phyloP scores from a whole-genome alignment of 2,888 invertebrate genomes.

The Cryptocephalus moraei region DNA sequence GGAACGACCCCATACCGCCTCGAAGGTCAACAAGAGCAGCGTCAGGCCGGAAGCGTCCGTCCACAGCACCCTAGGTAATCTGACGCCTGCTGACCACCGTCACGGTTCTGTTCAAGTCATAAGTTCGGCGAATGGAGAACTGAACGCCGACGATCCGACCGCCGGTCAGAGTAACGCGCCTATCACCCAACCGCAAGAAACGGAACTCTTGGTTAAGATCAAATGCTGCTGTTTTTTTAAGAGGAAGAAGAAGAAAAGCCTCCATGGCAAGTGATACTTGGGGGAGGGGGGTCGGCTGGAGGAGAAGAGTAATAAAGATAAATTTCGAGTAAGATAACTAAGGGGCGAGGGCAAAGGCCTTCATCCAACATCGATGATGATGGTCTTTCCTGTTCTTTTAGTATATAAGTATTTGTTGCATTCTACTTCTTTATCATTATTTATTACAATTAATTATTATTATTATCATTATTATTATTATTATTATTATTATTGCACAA shows the following conservation, averaged over 20 bases:
- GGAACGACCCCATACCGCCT: constrained; percentile 35
- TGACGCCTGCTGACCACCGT: constrained; percentile 90
- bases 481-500: too few relatives aligned
- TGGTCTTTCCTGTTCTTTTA: too few relatives aligned
- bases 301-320: not conserved
- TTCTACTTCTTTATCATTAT: too few relatives aligned
- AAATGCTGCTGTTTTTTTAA: constrained; percentile 98
- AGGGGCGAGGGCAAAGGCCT: too few relatives aligned
- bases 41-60: constrained; percentile 82
- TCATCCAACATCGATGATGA: too few relatives aligned
- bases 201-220: constrained; percentile 94
- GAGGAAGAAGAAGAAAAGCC: constrained; percentile 63
- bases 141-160: constrained; percentile 90
- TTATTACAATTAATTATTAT: too few relatives aligned
- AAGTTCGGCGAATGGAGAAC: constrained; percentile 93
- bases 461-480: too few relatives aligned
- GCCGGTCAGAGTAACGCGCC: constrained; percentile 97
- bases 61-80: constrained; percentile 70
- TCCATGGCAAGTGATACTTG: not conserved
- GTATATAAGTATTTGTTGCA: too few relatives aligned
- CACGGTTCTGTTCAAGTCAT: constrained; percentile 98
- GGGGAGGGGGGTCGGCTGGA: not conserved
- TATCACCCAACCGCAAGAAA: constrained; percentile 85
- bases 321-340: too few relatives aligned
- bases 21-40: constrained; percentile 51